Conservation (phyloP, 1,140 invertebrate species). For the Caligus rogercresseyi region DNA sequence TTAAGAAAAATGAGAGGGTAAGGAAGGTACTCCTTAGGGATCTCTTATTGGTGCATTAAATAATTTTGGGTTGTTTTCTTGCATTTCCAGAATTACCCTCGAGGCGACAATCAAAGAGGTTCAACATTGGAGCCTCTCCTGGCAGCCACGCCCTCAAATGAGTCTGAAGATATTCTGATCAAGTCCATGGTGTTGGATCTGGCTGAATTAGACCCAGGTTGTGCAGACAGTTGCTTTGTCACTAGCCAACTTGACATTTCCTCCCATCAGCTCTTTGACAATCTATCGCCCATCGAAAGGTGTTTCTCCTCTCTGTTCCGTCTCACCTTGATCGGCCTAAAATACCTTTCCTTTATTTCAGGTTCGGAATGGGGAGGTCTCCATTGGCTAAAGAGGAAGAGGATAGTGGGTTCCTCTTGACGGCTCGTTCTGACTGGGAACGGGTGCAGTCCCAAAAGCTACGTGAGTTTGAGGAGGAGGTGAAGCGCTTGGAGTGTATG, state of each 20-base stretch:
- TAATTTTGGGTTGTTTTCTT: not conserved
- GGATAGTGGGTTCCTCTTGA: not conserved
- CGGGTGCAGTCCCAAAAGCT: not conserved
- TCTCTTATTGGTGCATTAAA: too few species aligned
- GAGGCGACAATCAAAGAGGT: not conserved
- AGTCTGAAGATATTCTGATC: not conserved
- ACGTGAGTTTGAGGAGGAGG: not conserved
- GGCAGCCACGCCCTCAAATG: not conserved
- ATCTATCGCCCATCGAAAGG: not conserved
- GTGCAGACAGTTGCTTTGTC: not conserved
- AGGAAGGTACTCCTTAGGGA: too few species aligned
- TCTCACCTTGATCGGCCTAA: too few species aligned
- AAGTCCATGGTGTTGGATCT: not conserved
- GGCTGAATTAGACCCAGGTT: not conserved
- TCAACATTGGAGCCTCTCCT: not conserved
- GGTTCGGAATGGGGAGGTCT: not conserved
- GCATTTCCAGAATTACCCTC: not conserved
- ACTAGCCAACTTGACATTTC: not conserved
- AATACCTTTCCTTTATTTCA: too few species aligned
- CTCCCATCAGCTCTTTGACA: not conserved
- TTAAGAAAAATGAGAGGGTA: not conserved
- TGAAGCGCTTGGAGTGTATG: not conserved
- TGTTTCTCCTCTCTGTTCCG: too few species aligned
- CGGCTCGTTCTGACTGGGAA: slow-evolving; percentile 5
- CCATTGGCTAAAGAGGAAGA: not conserved